Conservation (phyloP, 2,113 vertebrate species). For the Microtus richardsoni region DNA sequence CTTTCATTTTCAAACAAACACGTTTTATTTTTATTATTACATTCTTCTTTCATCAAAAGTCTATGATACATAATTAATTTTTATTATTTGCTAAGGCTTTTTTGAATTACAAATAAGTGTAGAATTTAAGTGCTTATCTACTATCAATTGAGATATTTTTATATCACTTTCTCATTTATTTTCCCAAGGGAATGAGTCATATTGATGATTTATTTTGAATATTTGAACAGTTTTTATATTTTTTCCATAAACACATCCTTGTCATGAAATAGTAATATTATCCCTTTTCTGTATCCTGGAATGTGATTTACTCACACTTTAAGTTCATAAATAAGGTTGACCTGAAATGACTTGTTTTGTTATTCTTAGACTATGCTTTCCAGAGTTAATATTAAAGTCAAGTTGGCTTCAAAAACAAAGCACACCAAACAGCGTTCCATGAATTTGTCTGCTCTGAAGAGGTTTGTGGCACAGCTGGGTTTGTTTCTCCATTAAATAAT, state of each 20-base stretch:
- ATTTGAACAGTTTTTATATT: neutral
- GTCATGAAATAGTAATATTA: neutral
- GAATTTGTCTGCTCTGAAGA: neutral
- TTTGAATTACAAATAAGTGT: neutral
- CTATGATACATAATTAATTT: neutral
- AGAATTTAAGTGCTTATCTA: neutral
- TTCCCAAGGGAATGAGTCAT: neutral
- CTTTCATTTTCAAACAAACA: neutral
- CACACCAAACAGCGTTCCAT: neutral
- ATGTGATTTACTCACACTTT: neutral
- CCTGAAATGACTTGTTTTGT: neutral
- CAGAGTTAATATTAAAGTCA: neutral
- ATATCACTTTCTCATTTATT: conserved; percentile 13
- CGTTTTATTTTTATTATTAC: neutral
- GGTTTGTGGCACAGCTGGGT: neutral
- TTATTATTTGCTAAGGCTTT: neutral
- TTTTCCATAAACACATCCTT: neutral
- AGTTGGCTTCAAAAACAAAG: conserved; percentile 1
- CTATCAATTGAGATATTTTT: neutral
- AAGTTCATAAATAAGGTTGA: neutral
- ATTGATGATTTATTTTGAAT: neutral
- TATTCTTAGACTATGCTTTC: neutral
- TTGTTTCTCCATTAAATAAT: neutral
- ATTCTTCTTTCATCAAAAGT: conserved; percentile 29
- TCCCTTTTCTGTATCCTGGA: neutral